Base-by-base conservation (phyloP, 2,113 vertebrate genomes). In the Tupaia chinensis region DNA sequence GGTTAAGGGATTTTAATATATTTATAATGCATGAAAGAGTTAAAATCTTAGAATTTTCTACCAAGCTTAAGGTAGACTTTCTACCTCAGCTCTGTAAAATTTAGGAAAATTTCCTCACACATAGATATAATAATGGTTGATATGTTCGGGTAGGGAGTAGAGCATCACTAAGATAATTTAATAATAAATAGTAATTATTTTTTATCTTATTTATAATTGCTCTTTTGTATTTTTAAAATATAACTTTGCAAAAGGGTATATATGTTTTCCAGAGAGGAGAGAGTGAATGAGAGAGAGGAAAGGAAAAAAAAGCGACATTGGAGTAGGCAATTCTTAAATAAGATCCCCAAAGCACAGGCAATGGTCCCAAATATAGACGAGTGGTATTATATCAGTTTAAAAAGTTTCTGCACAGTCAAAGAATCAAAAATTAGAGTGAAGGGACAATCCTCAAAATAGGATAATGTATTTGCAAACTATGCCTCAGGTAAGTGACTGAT, bases 71-170 rank as follows among this genome's bases (percentile, higher is more conserved):
- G 20, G 20, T 91, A n/a, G 73, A 6, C 17, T 91, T 81, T 86
- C 32, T 60, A 60, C 10, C 7, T 13, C 3, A 80, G 5, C 53
- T 80, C 9, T 86, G 34, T 85, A 90, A 94, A 90, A 77, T 61
- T 4, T 2, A 73, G 19, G 25, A 12, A 16, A 63, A 72, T 78
- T 13, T 72, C 19, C 12, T 77, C 22, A 53, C 27, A 44, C 10
- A 1, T 20, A 94, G 29, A 54, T 34, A 15, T 27, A 65, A 32
- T 23, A 65, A 53, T 1, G 70, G 32, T 78, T 79, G 58, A 84
- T 16, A 0, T 32, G 29, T 7, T 61, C 7, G 16, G 12, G 22
- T 22, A 61, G 2, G 7, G 29, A 20, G 1, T 32, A 5, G 9
- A 19, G 14, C 27, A 32, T 27, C 10, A 20, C 44, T 25, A 74